phyloP scores from a whole-genome alignment of 2,888 invertebrate species.

The Morpho helenor region DNA sequence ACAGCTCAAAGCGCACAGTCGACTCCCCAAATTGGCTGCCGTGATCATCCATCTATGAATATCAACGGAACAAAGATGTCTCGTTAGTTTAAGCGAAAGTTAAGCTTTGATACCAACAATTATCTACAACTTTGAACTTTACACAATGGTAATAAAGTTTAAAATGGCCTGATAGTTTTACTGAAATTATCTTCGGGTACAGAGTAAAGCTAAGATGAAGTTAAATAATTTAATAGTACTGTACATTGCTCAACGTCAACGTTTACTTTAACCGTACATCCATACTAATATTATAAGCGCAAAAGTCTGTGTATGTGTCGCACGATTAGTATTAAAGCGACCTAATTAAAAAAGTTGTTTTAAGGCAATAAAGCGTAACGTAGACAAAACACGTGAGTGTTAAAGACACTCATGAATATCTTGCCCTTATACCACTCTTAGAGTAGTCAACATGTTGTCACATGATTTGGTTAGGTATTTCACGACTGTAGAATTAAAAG shows the following conservation, averaged over 20 bases:
- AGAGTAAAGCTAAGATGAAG: conserved; percentile 3
- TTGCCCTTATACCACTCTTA: too few species aligned
- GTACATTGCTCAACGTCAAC: conserved; percentile 5
- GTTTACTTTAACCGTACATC: not conserved
- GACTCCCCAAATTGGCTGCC: conserved; percentile 31
- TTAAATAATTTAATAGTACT: conserved; percentile 11
- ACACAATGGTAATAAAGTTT: conserved; percentile 15
- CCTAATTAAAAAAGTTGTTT: too few species aligned
- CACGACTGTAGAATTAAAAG: too few species aligned
- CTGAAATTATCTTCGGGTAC: conserved; percentile 1
- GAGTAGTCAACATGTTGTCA: too few species aligned
- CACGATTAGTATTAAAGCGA: too few species aligned
- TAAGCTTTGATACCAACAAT: conserved; percentile 47
- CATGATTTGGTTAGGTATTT: too few species aligned
- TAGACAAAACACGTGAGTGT: too few species aligned
- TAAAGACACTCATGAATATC: too few species aligned
- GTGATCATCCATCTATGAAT: conserved; percentile 63
- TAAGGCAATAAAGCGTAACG: too few species aligned
- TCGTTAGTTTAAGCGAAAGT: conserved; percentile 53
- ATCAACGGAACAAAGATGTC: conserved; percentile 49
- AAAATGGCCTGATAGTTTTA: conserved; percentile 12
- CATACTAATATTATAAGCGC: not conserved
- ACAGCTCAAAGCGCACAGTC: conserved; percentile 17
- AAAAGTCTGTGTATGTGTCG: too few species aligned
- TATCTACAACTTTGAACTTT: conserved; percentile 20